Base-by-base conservation (phyloP, 1,140 invertebrate genomes). In the Phymorhynchus buccinoides region DNA sequence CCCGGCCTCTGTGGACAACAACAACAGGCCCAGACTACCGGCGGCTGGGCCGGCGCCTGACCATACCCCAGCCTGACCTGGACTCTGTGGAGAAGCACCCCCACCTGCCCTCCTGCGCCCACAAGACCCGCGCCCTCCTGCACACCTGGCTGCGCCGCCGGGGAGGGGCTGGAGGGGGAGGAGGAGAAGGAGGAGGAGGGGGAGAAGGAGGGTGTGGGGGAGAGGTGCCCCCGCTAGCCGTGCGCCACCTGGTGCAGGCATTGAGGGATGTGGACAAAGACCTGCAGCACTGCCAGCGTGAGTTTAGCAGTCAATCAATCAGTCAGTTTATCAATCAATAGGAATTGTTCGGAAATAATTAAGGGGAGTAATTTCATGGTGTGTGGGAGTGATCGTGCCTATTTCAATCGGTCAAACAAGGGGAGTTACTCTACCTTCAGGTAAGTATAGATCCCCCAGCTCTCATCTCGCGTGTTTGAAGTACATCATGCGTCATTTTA, bases 271-370 rank as follows among this genome's bases (percentile, higher is more conserved):
- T 83, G 37, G 81, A 83, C 66, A 68, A 44, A 30, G 81, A 83
- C 81, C 12, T 83, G 18, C 37, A 41, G 16, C 81, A 71, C 41
- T 83, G 68, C 22, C 39, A 71, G 27, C 81, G 81, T 83, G 62
- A 83, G 81, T 68, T 35, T n/a, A n/a, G n/a, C n/a, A n/a, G n/a
- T n/a, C n/a, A n/a, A n/a, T n/a, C n/a, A n/a, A n/a, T n/a, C n/a
- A n/a, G n/a, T n/a, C n/a, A n/a, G n/a, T n/a, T n/a, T n/a, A n/a
- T n/a, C n/a, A n/a, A n/a, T n/a, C n/a, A n/a, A n/a, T n/a, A n/a
- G n/a, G n/a, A n/a, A n/a, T n/a, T n/a, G n/a, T n/a, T n/a, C n/a
- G n/a, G n/a, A n/a, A n/a, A n/a, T n/a, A n/a, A n/a, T n/a, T n/a
- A n/a, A n/a, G n/a, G n/a, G n/a, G n/a, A n/a, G n/a, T n/a, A n/a